Percentiles rank a stretch among this genome's conserved stretches.
Conservation (phyloP, 1,140 invertebrate genomes). For the Sminthurides bifidus region DNA sequence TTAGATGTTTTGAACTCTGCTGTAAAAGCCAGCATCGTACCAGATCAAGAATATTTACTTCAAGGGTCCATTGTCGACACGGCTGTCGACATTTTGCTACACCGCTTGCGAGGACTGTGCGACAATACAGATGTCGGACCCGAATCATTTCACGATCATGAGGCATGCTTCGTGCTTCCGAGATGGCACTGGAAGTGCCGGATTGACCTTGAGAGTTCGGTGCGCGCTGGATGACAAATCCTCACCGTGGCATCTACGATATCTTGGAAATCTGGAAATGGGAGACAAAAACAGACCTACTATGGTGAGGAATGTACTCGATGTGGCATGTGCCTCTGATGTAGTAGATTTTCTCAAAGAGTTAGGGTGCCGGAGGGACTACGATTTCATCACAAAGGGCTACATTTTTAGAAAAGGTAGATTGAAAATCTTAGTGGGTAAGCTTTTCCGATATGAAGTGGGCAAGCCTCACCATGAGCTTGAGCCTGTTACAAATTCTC, state of each 20-base stretch:
- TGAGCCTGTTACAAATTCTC: constrained; percentile 81
- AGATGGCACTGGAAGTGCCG: no score
- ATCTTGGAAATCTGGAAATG: constrained; percentile 21
- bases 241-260: constrained; percentile 57
- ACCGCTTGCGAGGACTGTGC: constrained; percentile 78
- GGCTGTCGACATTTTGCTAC: constrained; percentile 82
- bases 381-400: constrained; percentile 86
- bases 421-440: constrained; percentile 93
- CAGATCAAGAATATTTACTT: constrained; percentile 78
- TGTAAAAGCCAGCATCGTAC: constrained; percentile 67
- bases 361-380: constrained; percentile 77
- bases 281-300: constrained; percentile 78
- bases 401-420: constrained; percentile 92
- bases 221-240: constrained; percentile 62
- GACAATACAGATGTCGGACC: constrained; percentile 84
- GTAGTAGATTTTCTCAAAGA: constrained; percentile 84
- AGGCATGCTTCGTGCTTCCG: constrained; percentile 21
- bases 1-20: constrained; percentile 64
- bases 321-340: constrained; percentile 78
- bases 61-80: constrained; percentile 84
- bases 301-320: constrained; percentile 76
- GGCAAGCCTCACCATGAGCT: constrained; percentile 50
- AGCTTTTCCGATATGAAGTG: constrained; percentile 64
- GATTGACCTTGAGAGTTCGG: constrained; percentile 59
- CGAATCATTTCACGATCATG: constrained; percentile 61